Evolutionary conservation across 2,113 vertebrate genomes (phyloP).

Genomic region (Thryonomys swinderianus): DNA sequence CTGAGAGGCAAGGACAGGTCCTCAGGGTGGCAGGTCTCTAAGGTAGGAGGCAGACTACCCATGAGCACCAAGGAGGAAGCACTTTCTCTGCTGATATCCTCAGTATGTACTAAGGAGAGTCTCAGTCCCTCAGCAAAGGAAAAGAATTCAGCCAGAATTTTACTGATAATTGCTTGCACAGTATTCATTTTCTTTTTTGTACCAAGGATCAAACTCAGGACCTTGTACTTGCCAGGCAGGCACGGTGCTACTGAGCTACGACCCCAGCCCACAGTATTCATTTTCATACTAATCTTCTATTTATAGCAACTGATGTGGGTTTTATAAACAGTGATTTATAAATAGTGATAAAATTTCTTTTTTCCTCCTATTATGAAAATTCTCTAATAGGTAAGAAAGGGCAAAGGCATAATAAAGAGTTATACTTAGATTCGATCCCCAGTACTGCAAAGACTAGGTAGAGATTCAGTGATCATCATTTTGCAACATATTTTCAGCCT

Average conservation of each 20-base stretch:
- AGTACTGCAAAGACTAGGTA: too few relatives aligned
- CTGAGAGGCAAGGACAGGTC: slow-evolving; percentile 24
- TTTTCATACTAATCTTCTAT: not conserved
- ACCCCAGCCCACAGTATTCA: not conserved
- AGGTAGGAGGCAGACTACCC: rapidly evolving
- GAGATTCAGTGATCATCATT: not conserved
- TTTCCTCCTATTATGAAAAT: not conserved
- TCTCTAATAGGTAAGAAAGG: not conserved
- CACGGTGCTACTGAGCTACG: too few relatives aligned
- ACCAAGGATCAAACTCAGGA: too few relatives aligned
- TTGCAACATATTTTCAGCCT: not conserved
- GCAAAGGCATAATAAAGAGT: too few relatives aligned
- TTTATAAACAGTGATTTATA: not conserved
- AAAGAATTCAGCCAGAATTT: not conserved
- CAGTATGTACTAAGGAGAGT: not conserved
- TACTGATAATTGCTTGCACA: not conserved
- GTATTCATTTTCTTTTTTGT: not conserved
- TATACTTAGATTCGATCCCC: too few relatives aligned
- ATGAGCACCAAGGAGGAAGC: not conserved
- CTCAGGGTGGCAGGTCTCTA: not conserved
- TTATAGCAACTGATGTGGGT: not conserved
- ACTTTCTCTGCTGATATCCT: not conserved
- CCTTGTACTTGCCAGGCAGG: too few relatives aligned
- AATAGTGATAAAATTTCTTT: not conserved
- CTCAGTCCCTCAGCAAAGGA: not conserved